A percentile compares a stretch with the other conserved stretches of the same genome.
phyloP scores from a whole-genome alignment of 92 coral and sea anemone genomes.

The Phymanthus crucifer region DNA sequence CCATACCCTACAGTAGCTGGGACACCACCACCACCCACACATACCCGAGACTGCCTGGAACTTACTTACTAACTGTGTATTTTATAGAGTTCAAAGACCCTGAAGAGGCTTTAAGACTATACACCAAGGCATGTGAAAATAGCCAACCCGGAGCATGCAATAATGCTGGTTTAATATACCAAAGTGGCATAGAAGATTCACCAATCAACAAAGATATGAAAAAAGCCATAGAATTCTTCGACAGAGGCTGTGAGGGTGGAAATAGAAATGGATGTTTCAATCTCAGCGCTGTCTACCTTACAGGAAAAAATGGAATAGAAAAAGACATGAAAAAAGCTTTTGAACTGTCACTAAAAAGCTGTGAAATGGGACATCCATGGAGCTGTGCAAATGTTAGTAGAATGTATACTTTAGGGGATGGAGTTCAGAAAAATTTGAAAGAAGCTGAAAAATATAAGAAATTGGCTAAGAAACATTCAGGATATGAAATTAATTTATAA shows the following conservation, averaged over 20 bases:
- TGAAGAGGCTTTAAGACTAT: constrained; percentile 81
- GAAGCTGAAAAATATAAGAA: constrained; percentile 77
- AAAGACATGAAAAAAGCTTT: constrained; percentile 91
- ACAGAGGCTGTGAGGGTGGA: constrained; percentile 73
- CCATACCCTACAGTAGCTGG: too few species aligned
- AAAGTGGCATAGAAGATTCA: constrained; percentile 82
- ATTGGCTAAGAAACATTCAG: constrained; percentile 79
- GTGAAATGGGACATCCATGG: constrained; percentile 93
- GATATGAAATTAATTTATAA: constrained; percentile 42
- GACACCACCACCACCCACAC: not conserved
- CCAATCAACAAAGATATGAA: constrained; percentile 68
- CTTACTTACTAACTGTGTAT: not conserved
- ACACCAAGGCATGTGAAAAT: constrained; percentile 74
- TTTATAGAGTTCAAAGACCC: constrained; percentile 79
- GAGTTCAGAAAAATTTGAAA: constrained; percentile 68
- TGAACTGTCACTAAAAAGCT: constrained; percentile 84
- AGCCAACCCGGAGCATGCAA: constrained; percentile 88
- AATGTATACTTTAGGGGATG: constrained; percentile 92
- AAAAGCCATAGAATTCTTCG: constrained; percentile 79
- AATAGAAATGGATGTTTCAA: constrained; percentile 93
- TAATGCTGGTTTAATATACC: constrained; percentile 93
- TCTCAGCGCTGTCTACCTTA: constrained; percentile 79
- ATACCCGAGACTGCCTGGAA: not conserved
- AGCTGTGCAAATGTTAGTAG: constrained; percentile 92
- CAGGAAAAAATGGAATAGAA: constrained; percentile 79